phyloP scores from a whole-genome alignment of 2,888 invertebrate species.

The Hydropsyche betteni region DNA sequence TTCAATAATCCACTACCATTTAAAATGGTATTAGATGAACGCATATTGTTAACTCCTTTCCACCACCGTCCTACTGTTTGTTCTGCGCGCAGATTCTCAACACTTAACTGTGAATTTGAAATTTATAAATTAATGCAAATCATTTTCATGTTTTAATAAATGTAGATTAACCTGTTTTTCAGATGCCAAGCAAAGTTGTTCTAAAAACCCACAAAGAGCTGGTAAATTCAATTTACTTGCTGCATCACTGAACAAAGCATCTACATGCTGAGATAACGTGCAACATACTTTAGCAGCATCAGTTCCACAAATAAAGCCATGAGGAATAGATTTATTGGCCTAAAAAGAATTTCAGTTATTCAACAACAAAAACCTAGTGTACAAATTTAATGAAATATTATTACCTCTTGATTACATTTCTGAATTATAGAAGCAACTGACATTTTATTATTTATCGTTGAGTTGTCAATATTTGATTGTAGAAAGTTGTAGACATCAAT shows the following conservation, averaged over 20 bases:
- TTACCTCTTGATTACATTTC: constrained; percentile 66
- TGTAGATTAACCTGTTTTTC: constrained; percentile 73
- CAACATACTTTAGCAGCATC: constrained; percentile 91
- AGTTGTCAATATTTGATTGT: constrained; percentile 74
- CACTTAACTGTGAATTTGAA: constrained; percentile 53
- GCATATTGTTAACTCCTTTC: constrained; percentile 50
- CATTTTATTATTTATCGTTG: constrained; percentile 67
- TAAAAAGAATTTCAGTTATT: constrained; percentile 49
- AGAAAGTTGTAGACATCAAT: constrained; percentile 87
- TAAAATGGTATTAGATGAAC: constrained; percentile 50
- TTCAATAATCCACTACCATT: constrained; percentile 72
- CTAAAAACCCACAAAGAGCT: constrained; percentile 83
- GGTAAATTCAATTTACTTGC: constrained; percentile 87
- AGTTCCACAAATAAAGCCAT: constrained; percentile 74
- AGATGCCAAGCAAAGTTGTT: constrained; percentile 85
- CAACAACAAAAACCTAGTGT: not conserved
- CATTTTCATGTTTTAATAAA: constrained; percentile 47
- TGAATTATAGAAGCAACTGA: constrained; percentile 78
- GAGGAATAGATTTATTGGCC: constrained; percentile 58
- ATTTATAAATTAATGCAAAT: not conserved
- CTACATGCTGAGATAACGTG: constrained; percentile 88
- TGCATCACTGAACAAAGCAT: constrained; percentile 89
- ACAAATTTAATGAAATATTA: constrained; percentile 20
- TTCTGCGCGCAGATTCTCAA: constrained; percentile 56
- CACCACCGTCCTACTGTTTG: constrained; percentile 48